Evolutionary conservation across 37 sponge, comb jelly and placozoan species (phyloP), one percentile per base, ranked within the genome.

Genomic region (Dysidea cf. avara): DNA sequence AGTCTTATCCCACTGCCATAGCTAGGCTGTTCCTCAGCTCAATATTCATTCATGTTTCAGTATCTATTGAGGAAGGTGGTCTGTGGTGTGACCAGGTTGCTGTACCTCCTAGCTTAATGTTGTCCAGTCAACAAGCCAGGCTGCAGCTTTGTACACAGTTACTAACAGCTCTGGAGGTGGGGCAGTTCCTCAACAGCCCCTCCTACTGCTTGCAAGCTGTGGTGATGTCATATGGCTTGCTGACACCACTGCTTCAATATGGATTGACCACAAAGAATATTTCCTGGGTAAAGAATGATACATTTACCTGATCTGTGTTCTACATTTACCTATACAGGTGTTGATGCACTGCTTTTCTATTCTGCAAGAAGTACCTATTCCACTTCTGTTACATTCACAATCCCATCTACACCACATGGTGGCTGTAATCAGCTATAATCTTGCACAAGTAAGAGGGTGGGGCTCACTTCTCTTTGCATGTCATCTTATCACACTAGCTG

Each of bases 171-270:
- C 16, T 92, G 48, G 84, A 92, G 35, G 80, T 89, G 56, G 60
- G 78, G 18, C 80, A 81, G 18, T 35, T 55, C 60, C 24, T 96
- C 39, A 79, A 89, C 56, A 87, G 86, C 34, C 55, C 76, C 39
- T 49, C 50, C 38, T 66, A 86, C 34, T 74, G 78, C 56, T 71
- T 89, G 11, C 95, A 96, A 53, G 71, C 73, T 13, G 84, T 89
- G 16, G 87, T 96, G 37, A 74, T 77, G 70, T 56, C 71, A 48
- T 92, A 89, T 59, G 84, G 87, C 1, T 55, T 96, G 12, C 69
- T 96, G 50, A 78, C 77, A 16, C 96, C 96, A 13, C 53, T 92
- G 30, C 49, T 96, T 6, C 96, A 96, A 39, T 68, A 73, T 33
- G 40, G 68, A 25, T 34, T 95, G 14, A 64, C 53, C 50, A 52